These are phyloP conservation scores for Oegoconia quadripuncta DNA, from an alignment of 2,888 invertebrate genomes.

Conservation along the genomic window DNA sequence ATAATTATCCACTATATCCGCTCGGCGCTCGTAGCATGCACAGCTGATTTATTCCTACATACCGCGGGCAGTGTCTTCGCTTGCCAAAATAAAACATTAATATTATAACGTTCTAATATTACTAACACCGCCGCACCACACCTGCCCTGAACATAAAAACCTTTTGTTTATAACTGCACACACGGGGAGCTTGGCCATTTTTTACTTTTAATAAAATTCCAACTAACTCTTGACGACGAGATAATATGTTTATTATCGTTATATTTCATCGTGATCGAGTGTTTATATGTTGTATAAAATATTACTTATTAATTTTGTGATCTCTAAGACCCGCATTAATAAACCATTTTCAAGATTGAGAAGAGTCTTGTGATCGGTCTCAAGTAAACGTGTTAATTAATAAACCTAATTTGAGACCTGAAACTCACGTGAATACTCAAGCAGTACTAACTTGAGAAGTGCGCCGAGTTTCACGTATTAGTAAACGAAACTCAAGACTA, in stretches of 20 bases:
- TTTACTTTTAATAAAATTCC: background rate
- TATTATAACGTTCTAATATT: constrained; percentile 61
- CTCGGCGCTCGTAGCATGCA: background rate
- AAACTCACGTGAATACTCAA: no score
- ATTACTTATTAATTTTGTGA: no score
- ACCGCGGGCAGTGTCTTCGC: constrained; percentile 45
- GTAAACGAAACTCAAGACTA: no score
- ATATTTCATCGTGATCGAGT: no score
- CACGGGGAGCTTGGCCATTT: constrained; percentile 9
- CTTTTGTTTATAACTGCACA: constrained; percentile 28
- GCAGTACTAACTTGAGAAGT: no score
- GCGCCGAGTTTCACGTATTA: no score
- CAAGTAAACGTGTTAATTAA: no score
- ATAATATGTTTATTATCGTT: background rate
- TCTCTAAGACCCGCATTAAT: no score
- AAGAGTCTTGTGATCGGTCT: no score
- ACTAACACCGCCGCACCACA: constrained; percentile 31
- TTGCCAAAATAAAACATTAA: constrained; percentile 78
- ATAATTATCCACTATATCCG: background rate
- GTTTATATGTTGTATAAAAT: no score
- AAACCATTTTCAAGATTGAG: no score
- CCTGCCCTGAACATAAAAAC: constrained; percentile 49
- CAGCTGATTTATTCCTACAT: constrained; percentile 18
- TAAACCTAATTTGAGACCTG: no score
- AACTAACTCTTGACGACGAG: background rate